Evolutionary conservation across 2,797 vertebrate species (phyloP).

Genomic region (Notamacropus eugenii): DNA sequence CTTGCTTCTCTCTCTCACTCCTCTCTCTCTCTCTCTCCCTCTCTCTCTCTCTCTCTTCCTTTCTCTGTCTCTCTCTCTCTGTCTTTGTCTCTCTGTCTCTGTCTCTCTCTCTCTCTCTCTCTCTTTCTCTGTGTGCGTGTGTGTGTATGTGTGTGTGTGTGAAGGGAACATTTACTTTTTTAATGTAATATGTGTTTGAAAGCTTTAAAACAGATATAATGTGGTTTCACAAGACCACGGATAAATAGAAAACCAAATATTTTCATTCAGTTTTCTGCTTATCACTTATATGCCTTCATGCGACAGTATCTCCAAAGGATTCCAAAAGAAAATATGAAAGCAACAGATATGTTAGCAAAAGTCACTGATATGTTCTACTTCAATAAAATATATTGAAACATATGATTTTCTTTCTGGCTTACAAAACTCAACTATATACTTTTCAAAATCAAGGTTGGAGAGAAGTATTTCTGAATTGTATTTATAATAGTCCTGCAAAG

Average conservation of each 20-base stretch:
- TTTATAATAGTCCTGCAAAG: background rate
- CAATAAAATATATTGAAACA: background rate
- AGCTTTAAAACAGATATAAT: background rate
- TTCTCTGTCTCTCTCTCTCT: too few species aligned
- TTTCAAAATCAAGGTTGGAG: background rate
- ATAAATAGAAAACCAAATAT: background rate
- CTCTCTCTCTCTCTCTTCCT: too few species aligned
- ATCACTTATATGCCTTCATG: background rate
- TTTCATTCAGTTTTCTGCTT: background rate
- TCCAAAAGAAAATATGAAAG: background rate
- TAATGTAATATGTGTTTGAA: too few species aligned
- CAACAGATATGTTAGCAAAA: background rate
- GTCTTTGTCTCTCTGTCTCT: too few species aligned
- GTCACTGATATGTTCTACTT: background rate
- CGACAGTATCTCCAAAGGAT: background rate
- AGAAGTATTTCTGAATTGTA: background rate
- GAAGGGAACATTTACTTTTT: too few species aligned
- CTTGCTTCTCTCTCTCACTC: too few species aligned
- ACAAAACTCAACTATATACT: background rate
- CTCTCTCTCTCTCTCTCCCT: too few species aligned
- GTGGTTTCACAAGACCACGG: background rate
- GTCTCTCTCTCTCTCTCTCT: too few species aligned
- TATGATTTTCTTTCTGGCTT: background rate
- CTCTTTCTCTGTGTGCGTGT: background rate
- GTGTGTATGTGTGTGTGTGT: background rate